Conservation (phyloP, 1,140 invertebrate genomes). For the Drosophila triauraria region DNA sequence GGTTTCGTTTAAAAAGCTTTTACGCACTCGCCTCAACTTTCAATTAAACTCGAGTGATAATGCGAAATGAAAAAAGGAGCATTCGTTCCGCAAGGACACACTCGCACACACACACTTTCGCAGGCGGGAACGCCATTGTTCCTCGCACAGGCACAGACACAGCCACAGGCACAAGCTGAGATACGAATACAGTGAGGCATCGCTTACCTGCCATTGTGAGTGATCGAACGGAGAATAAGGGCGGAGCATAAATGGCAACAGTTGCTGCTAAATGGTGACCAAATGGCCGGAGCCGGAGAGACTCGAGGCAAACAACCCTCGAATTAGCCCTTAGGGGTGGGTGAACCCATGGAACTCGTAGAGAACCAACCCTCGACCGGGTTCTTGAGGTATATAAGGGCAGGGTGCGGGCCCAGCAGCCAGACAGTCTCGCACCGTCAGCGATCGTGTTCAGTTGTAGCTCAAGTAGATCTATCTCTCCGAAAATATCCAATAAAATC, state of each 20-base stretch:
- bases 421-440: constrained; percentile 70
- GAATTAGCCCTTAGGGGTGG: constrained; percentile 61
- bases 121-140: constrained; percentile 34
- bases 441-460: constrained; percentile 72
- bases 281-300: constrained; percentile 61
- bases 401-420: constrained; percentile 21
- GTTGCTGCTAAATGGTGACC: constrained; percentile 79
- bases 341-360: constrained; percentile 1
- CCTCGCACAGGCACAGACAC: constrained; percentile 5
- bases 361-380: constrained; percentile 51
- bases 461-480: constrained; percentile 5
- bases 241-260: constrained; percentile 82
- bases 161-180: not conserved
- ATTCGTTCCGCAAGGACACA: constrained; percentile 48
- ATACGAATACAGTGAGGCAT: constrained; percentile 5
- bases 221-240: constrained; percentile 60
- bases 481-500: constrained; percentile 1
- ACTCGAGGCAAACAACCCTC: constrained; percentile 74
- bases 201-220: constrained; percentile 64
- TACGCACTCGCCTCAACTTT: constrained; percentile 40
- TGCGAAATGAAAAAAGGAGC: constrained; percentile 29
- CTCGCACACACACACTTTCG: not conserved
- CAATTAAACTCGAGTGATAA: constrained; percentile 54
- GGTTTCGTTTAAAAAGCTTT: constrained; percentile 44
- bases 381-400: constrained; percentile 61